Evolutionary conservation across 2,888 invertebrate species (phyloP).

Genomic region (Odontothrips loti): DNA sequence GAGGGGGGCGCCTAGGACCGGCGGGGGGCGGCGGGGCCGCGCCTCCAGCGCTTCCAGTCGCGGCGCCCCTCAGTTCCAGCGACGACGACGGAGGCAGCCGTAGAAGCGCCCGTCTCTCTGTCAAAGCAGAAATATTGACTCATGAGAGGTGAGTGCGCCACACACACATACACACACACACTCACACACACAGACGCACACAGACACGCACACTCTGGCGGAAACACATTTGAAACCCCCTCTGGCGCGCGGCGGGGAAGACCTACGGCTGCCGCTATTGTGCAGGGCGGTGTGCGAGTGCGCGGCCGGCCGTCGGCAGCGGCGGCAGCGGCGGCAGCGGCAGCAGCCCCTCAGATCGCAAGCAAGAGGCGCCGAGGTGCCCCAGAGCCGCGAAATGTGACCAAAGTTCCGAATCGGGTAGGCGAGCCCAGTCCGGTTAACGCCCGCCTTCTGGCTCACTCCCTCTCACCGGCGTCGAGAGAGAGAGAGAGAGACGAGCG

Average conservation of each 20-base stretch:
- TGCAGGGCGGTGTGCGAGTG: not conserved
- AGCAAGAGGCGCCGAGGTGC: no score
- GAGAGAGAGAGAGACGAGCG: no score
- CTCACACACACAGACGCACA: not conserved
- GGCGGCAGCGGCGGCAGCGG: not conserved
- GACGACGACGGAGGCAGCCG: not conserved
- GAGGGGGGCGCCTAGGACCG: not conserved
- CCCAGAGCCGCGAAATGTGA: no score
- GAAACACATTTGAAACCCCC: no score
- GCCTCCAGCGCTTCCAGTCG: not conserved
- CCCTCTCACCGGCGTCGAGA: no score
- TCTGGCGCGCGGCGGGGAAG: no score
- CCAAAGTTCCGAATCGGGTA: no score
- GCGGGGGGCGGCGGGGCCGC: slow-evolving; percentile 19
- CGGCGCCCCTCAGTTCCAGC: not conserved
- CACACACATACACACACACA: not conserved
- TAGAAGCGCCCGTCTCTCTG: not conserved
- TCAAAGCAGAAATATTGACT: not conserved
- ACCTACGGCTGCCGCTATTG: not conserved
- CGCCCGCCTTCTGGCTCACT: no score
- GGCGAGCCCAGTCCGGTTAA: no score
- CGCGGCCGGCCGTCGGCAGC: not conserved
- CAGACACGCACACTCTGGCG: not conserved
- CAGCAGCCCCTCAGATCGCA: no score
- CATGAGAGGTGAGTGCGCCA: not conserved